Base-by-base conservation (phyloP, 2,888 invertebrate species). In the Trachelus tabidus region DNA sequence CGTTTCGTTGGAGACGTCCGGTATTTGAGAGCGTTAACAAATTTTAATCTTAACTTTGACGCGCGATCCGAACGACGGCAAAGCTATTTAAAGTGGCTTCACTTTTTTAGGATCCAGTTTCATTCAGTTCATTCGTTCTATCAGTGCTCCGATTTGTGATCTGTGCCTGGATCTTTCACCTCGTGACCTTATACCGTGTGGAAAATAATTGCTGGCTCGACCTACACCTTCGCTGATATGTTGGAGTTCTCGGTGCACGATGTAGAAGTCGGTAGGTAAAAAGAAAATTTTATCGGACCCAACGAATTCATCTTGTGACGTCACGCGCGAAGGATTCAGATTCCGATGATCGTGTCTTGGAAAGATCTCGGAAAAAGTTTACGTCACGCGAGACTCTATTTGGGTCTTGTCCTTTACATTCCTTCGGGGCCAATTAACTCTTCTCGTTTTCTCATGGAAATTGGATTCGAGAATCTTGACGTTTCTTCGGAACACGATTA, bases 231-330 rank as follows among this genome's bases (percentile, higher is more conserved):
- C 75, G n/a, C 69, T 75, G 83, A 81, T 82, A 89, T 87, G 87
- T 85, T 89, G 86, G 87, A 88, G 84, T 84, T 83, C 77, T 82
- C 85, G 73, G 82, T 86, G 56, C 84, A 86, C 34, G 85, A 87
- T 85, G 83, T 83, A 82, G 86, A 86, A 83, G 83, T 85, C 79
- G 88, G 88, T 89, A 84, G 77, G 89, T 87, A 84, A 15, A 23
- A 40, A 1, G 2, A 56, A 23, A 56, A 6, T 23, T 56, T 2
- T 9, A 56, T 56, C 23, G 6, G 56, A 23, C 0, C 1, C 23
- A 23, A 15, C 23, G 2, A 2, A 23, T 15, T 4, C 4, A 15
- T 4, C 9, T 9, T 1, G 23, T 23, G 2, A 2, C 2, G 0
- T 23, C 15, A 9, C 56, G 40, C 4, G 40, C 4, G 1, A 2